These are phyloP conservation scores for Sinelater perroti DNA, from an alignment of 2,888 invertebrate genomes.

Conservation along the genomic window DNA sequence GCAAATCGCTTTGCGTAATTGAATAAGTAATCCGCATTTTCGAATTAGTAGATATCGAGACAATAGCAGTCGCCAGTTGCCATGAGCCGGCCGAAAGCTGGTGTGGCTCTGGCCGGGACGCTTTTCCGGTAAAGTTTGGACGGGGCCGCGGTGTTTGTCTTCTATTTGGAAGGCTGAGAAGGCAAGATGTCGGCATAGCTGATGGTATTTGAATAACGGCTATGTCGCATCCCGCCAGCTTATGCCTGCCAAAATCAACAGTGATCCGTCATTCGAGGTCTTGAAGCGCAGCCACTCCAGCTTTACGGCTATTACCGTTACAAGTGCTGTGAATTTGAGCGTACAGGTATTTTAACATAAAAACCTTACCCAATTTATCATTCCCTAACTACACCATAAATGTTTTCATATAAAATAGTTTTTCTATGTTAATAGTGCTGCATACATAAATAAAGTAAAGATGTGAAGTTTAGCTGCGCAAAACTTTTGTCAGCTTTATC, in stretches of 20 bases:
- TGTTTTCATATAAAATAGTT: too few species aligned
- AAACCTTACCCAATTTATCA: too few species aligned
- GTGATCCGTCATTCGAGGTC: too few species aligned
- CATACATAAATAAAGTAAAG: too few species aligned
- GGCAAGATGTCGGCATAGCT: slow-evolving; percentile 92
- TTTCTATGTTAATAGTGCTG: too few species aligned
- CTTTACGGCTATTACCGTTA: too few species aligned
- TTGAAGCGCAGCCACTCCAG: too few species aligned
- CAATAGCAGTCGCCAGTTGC: slow-evolving; percentile 30
- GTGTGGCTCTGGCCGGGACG: background rate
- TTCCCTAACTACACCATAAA: too few species aligned
- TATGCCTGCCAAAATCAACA: slow-evolving; percentile 64
- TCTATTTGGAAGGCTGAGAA: slow-evolving; percentile 64
- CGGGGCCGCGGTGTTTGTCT: background rate
- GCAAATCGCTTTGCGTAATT: slow-evolving; percentile 30
- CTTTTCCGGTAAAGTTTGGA: slow-evolving; percentile 1
- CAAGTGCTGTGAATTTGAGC: too few species aligned
- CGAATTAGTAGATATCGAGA: slow-evolving; percentile 28
- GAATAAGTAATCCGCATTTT: slow-evolving; percentile 21
- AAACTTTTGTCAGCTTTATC: too few species aligned
- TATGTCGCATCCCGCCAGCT: slow-evolving; percentile 87
- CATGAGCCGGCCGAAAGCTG: background rate
- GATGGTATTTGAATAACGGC: slow-evolving; percentile 77
- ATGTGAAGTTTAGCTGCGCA: too few species aligned
- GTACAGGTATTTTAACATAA: too few species aligned